phyloP scores from a whole-genome alignment of 1,140 invertebrate species.

The Chironomus striatipennis region DNA sequence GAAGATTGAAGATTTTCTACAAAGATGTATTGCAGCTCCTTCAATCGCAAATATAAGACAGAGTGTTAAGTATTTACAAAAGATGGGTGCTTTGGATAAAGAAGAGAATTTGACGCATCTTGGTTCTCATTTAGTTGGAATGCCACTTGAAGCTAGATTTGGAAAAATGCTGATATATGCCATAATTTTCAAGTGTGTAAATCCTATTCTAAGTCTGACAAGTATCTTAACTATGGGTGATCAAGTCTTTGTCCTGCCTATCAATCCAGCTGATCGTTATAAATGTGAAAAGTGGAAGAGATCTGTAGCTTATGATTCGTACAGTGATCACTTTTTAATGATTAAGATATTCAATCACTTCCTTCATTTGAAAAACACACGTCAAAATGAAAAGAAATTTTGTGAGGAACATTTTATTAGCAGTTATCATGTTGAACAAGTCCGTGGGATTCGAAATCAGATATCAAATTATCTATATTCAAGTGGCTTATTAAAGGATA shows the following conservation, averaged over 20 bases:
- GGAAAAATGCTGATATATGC: slow-evolving; percentile 89
- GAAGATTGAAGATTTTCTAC: slow-evolving; percentile 72
- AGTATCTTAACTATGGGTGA: slow-evolving; percentile 76
- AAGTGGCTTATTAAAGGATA: neutral
- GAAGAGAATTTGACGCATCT: slow-evolving; percentile 79
- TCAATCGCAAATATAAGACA: slow-evolving; percentile 62
- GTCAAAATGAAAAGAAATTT: slow-evolving; percentile 46
- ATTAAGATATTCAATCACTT: slow-evolving; percentile 77
- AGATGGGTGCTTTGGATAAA: slow-evolving; percentile 73
- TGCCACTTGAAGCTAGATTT: slow-evolving; percentile 78
- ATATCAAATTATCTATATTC: neutral
- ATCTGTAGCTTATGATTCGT: slow-evolving; percentile 65
- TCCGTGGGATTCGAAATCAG: neutral
- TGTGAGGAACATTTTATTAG: slow-evolving; percentile 73
- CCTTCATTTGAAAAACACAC: slow-evolving; percentile 57
- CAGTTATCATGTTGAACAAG: slow-evolving; percentile 65
- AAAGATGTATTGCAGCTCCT: slow-evolving; percentile 77
- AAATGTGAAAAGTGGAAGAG: slow-evolving; percentile 40
- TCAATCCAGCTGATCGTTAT: neutral
- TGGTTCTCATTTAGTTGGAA: slow-evolving; percentile 44
- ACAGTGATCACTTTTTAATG: slow-evolving; percentile 87
- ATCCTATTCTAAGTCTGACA: slow-evolving; percentile 89
- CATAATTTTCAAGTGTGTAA: slow-evolving; percentile 85
- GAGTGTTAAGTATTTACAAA: slow-evolving; percentile 68
- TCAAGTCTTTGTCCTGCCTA: slow-evolving; percentile 54